Evolutionary conservation across 2,888 invertebrate genomes (phyloP).

Genomic region (Boloria selene): DNA sequence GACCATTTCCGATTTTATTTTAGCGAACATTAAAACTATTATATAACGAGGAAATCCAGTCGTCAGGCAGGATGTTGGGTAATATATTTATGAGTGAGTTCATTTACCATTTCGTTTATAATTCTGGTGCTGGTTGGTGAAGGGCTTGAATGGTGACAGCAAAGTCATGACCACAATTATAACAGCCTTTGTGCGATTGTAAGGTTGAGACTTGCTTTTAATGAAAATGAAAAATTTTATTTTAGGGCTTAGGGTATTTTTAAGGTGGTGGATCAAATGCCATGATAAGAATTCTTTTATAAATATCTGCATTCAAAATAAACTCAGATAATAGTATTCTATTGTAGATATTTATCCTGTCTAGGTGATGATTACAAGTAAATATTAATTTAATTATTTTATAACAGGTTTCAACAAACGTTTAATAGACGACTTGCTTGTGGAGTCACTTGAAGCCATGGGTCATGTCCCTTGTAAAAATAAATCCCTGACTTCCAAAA

Average conservation of each 20-base stretch:
- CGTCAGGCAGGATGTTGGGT: slow-evolving; percentile 56
- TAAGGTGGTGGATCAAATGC: slow-evolving; percentile 16
- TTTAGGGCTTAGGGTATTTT: slow-evolving; percentile 10
- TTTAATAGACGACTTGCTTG: slow-evolving; percentile 90
- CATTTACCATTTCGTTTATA: slow-evolving; percentile 74
- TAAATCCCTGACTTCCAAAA: slow-evolving; percentile 79
- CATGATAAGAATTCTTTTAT: neutral
- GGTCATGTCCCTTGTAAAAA: slow-evolving; percentile 86
- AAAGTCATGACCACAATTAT: neutral
- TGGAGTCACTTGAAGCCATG: slow-evolving; percentile 89
- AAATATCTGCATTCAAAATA: neutral
- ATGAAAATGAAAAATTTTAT: neutral
- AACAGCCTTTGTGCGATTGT: neutral
- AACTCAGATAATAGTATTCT: too few relatives aligned
- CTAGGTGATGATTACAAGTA: slow-evolving; percentile 21
- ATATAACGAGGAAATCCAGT: slow-evolving; percentile 51
- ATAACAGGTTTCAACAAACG: slow-evolving; percentile 83
- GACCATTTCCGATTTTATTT: slow-evolving; percentile 67
- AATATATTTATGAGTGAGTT: slow-evolving; percentile 71
- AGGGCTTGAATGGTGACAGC: slow-evolving; percentile 42
- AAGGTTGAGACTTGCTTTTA: slow-evolving; percentile 9
- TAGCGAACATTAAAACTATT: slow-evolving; percentile 64
- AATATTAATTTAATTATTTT: slow-evolving; percentile 44
- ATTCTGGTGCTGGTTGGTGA: slow-evolving; percentile 70
- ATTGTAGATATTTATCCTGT: slow-evolving; percentile 2